Base-by-base conservation (phyloP, 37 sponge, comb jelly and placozoan genomes). In the Mnemiopsis leidyi region DNA sequence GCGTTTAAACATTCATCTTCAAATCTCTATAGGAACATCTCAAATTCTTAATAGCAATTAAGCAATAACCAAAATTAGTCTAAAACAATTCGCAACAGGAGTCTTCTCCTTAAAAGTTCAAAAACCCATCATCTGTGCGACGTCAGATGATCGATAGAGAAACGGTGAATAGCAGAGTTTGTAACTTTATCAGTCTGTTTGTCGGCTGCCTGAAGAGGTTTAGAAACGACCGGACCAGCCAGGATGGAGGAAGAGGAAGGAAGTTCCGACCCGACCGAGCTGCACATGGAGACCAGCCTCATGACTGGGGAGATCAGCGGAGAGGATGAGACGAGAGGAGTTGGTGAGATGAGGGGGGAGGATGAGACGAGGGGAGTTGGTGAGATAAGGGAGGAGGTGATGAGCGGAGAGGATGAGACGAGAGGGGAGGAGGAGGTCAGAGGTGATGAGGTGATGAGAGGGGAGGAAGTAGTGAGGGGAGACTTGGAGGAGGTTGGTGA, bases 71-170 rank as follows among this genome's bases (percentile, higher is more conserved):
- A n/a, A n/a, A n/a, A n/a, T n/a, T n/a, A n/a, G n/a, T n/a, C n/a
- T 13, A 13, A 48, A 48, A 48, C 61, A 48, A 48, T 18, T 48
- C 13, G 5, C 61, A 48, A 48, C 61, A 48, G 61, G 61, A 48
- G 5, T 48, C 61, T 13, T 13, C 13, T 13, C 61, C 61, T 48
- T 48, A n/a, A n/a, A n/a, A n/a, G n/a, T n/a, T n/a, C n/a, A n/a
- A n/a, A n/a, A n/a, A n/a, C n/a, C n/a, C n/a, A n/a, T 48, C 61
- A 48, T 48, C 61, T 48, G 61, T 13, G 61, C 13, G 61, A 48
- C 13, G 61, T 48, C 79, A 77, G 35, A 77, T 32, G 26, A 32
- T 77, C 79, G 16, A 77, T 77, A 9, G 79, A 77, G 36, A 77
- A 77, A 1, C 79, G 30, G 35, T 77, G 79, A 9, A 77, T 13